Conservation (phyloP, 1,140 invertebrate genomes). For the Bombus consobrinus region DNA sequence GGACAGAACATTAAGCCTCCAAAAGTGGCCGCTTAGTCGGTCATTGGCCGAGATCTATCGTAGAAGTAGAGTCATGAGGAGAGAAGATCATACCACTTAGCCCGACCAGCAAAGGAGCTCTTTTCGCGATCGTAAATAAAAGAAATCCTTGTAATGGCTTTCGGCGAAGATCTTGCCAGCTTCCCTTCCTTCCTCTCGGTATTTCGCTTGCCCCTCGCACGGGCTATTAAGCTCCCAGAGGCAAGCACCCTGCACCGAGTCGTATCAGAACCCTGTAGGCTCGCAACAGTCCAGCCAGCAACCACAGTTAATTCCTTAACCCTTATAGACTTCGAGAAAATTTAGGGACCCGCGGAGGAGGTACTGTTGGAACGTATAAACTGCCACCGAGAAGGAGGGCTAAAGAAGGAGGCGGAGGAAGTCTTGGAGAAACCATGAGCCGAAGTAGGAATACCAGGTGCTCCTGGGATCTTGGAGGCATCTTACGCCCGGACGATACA, state of each 20-base stretch:
- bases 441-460: conserved; percentile 81
- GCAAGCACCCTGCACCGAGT: conserved; percentile 47
- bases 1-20: conserved; percentile 64
- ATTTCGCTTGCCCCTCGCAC: conserved; percentile 53
- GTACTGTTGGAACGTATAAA: conserved; percentile 57
- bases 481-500: conserved; percentile 83
- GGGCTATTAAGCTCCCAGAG: conserved; percentile 74
- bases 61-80: conserved; percentile 68
- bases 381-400: conserved; percentile 52
- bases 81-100: conserved; percentile 76
- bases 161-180: conserved; percentile 66
- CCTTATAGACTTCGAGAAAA: conserved; percentile 81
- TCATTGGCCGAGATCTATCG: conserved; percentile 76
- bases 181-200: conserved; percentile 22
- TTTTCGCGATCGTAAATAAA: conserved; percentile 81
- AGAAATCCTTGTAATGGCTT: conserved; percentile 82
- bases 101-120: conserved; percentile 63
- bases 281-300: conserved; percentile 53
- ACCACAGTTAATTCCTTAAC: conserved; percentile 81
- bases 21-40: conserved; percentile 71
- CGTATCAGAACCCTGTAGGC: conserved; percentile 65
- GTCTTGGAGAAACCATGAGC: conserved; percentile 58
- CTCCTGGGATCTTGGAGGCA: conserved; percentile 80
- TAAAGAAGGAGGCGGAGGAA: conserved; percentile 59
- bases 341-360: conserved; percentile 72